Conservation (phyloP, 2,888 invertebrate genomes). For the Phalangium opilio region DNA sequence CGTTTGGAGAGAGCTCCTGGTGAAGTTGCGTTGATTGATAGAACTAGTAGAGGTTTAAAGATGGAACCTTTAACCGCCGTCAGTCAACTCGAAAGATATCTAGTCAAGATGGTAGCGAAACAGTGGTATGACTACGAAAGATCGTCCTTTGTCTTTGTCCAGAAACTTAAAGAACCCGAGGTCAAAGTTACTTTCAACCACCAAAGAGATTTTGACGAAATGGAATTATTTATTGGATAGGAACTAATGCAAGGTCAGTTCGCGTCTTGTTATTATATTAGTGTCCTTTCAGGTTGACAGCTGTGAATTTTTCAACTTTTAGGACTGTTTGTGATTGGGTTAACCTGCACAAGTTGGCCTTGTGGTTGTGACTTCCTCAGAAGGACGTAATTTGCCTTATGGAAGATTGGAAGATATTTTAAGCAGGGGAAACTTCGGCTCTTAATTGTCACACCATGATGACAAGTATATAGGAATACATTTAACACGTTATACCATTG, state of each 20-base stretch:
- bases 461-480: slow-evolving; percentile 47
- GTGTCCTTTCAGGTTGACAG: too few relatives aligned
- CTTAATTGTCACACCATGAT: slow-evolving; percentile 93
- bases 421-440: slow-evolving; percentile 75
- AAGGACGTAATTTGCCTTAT: slow-evolving; percentile 83
- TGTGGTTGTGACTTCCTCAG: slow-evolving; percentile 81
- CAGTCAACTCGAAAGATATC: slow-evolving; percentile 74
- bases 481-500: too few relatives aligned
- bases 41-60: slow-evolving; percentile 66
- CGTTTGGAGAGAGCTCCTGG: slow-evolving; percentile 75
- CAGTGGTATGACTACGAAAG: slow-evolving; percentile 98
- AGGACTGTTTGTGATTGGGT: slow-evolving; percentile 33
- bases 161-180: slow-evolving; percentile 54
- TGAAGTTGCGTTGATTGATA: slow-evolving; percentile 67
- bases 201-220: slow-evolving; percentile 87
- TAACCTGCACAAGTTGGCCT: slow-evolving; percentile 66
- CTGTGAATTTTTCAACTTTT: slow-evolving; percentile 4
- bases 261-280: too few relatives aligned
- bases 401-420: slow-evolving; percentile 89
- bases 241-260: slow-evolving; percentile 63
- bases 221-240: slow-evolving; percentile 88
- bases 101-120: slow-evolving; percentile 79
- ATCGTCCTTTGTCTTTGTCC: slow-evolving; percentile 69
- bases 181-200: slow-evolving; percentile 43
- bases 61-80: slow-evolving; percentile 94